Base-by-base conservation (phyloP, 2,797 vertebrate genomes). In the Etheostoma nigrum region DNA sequence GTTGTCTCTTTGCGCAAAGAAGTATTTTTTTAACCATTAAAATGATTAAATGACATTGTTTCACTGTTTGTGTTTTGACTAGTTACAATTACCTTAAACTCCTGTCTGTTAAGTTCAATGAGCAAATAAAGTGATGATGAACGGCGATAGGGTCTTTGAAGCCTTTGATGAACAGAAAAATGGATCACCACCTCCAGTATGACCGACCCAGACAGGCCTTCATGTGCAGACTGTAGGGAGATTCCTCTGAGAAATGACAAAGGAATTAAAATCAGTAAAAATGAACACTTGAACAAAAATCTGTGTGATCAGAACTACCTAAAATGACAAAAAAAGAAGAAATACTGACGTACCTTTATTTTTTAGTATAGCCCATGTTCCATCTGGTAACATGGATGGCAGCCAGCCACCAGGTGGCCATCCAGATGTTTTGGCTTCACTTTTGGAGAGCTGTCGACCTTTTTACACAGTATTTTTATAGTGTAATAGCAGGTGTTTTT, bases 1-100 rank as follows among this genome's bases (percentile, higher is more conserved):
- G 84, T 93, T 92, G 91, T 95, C 88, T 94, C 91, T 92, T 93
- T 94, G 93, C 84, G 90, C 93, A 95, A 94, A 96, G 91, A 95
- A 94, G 92, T 95, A 95, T 96, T 95, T 96, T 96, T 96, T 95
- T 95, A 96, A 94, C 88, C 95, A 95, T 95, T 95, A 95, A 95
- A 94, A 93, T 84, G 63, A 94, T 85, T 94, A 91, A 95, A 94
- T 88, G 74, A 90, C 80, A 72, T 89, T 72, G 77, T 85, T 88
- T 81, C 16, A 72, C 66, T 86, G 88, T 90, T 82, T 88, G 81
- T 84, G 84, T 90, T 83, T 89, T 85, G 81, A 79, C 63, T 91
- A 42, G 51, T 85, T 87, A 75, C 61, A 76, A 71, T 88, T 87
- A 63, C 70, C 67, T 87, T 75, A 79, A 89, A 84, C 64, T 91